Base-by-base conservation (phyloP, 2,113 vertebrate species). In the Antechinus flavipes region DNA sequence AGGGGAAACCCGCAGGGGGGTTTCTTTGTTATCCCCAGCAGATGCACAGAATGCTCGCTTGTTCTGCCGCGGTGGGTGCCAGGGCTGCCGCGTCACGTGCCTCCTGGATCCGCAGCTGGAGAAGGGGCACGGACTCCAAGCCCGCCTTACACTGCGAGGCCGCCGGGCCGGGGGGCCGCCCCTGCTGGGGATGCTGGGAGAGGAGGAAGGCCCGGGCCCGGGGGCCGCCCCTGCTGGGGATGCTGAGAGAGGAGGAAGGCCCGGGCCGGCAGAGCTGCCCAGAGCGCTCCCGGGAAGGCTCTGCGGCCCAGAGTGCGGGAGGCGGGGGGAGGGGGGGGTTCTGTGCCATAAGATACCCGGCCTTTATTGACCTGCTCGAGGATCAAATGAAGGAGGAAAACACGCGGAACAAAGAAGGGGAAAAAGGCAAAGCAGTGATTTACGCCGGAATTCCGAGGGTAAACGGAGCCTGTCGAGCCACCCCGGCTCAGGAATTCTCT, bases 31-130 rank as follows among this genome's bases (percentile, higher is more conserved):
- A 84, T 90, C 49, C 14, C 90, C 12, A 52, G 27, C 90, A 90
- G 90, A 90, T 90, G 90, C 90, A 90, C 90, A 90, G 90, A 90
- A 90, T 50, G 46, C 46, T 90, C 47, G 50, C 90, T 90, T 90
- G 90, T 90, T 90, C 90, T 90, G 46, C 24, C 90, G 50, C 52
- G 24, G 25, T 47, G 90, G 90, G 27, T 90, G 47, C 46, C 47
- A 90, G 49, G 90, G 47, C 90, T 52, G 46, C 90, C 90, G 46
- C 47, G 47, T 52, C 90, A 90, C 25, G 14, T 49, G 49, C 47
- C 5, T 2, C 49, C 46, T 90, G 4, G 46, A 47, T 26, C 49
- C 47, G 25, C 90, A 90, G 90, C 90, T 90, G 90, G 19, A 90
- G 90, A 19, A 52, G 68, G 35, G 9, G 10, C 47, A 49, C 12